A percentile compares a stretch with the other conserved stretches of the same genome.
phyloP scores from a whole-genome alignment of 1,140 invertebrate genomes.

The Venturia canescens region DNA sequence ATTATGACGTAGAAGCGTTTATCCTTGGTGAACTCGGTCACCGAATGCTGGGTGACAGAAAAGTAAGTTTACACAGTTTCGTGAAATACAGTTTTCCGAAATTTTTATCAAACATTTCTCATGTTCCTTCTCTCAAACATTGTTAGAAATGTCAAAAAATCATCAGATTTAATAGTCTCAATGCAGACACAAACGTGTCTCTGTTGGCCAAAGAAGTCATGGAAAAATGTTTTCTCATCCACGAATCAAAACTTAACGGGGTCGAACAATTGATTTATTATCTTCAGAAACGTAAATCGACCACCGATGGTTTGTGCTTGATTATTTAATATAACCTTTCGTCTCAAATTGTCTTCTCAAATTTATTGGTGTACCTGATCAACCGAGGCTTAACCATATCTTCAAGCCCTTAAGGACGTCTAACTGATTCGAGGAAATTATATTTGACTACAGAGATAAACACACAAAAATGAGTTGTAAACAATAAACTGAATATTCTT shows the following conservation, averaged over 20 bases:
- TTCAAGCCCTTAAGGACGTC: no score
- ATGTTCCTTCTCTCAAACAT: constrained; percentile 4
- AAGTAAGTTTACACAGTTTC: constrained; percentile 76
- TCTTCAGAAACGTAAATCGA: constrained; percentile 88
- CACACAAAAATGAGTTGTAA: no score
- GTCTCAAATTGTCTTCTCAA: no score
- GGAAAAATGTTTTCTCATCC: constrained; percentile 92
- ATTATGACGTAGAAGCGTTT: constrained; percentile 92
- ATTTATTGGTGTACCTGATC: no score
- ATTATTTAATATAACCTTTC: no score
- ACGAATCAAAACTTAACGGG: constrained; percentile 88
- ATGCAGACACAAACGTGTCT: constrained; percentile 87
- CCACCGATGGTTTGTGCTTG: constrained; percentile 62
- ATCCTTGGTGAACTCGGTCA: constrained; percentile 90
- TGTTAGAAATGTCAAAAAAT: constrained; percentile 86
- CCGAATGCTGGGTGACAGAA: constrained; percentile 90
- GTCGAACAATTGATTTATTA: constrained; percentile 96
- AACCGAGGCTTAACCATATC: no score
- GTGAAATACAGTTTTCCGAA: not conserved
- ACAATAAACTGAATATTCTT: constrained; percentile 36
- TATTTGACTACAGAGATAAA: no score
- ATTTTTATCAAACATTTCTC: constrained; percentile 3
- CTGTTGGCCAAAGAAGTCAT: constrained; percentile 91
- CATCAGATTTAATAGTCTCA: constrained; percentile 90
- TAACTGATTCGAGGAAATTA: no score